A percentile compares a stretch with the other conserved stretches of the same genome.
These are phyloP conservation scores for Papilio demoleus DNA, from an alignment of 2,888 invertebrate genomes.

Conservation along the genomic window DNA sequence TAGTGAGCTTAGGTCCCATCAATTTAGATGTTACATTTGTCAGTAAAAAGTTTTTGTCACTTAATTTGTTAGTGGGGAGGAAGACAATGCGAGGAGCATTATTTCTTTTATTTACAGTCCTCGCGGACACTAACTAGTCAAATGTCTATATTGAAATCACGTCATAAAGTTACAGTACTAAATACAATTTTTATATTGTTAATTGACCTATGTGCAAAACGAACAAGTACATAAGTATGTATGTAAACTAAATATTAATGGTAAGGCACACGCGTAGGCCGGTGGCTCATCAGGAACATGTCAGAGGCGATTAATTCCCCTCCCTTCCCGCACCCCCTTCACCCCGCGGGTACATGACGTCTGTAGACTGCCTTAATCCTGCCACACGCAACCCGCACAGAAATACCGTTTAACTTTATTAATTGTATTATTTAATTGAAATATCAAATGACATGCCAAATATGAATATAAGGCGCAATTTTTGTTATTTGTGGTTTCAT, in stretches of 20 bases:
- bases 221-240: slow-evolving; percentile 11
- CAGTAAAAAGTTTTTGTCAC: background rate
- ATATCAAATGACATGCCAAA: background rate
- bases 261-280: slow-evolving; percentile 44
- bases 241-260: slow-evolving; percentile 32
- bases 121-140: too few species aligned
- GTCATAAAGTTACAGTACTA: too few species aligned
- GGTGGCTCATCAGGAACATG: slow-evolving; percentile 64
- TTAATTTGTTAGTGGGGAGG: too few species aligned
- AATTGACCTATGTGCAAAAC: background rate
- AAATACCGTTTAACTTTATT: slow-evolving; percentile 55
- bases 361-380: slow-evolving; percentile 63
- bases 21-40: background rate
- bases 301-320: slow-evolving; percentile 68
- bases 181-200: background rate
- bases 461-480: too few species aligned
- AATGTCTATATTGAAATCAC: too few species aligned
- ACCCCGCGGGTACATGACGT: slow-evolving; percentile 48
- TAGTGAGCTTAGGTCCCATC: background rate
- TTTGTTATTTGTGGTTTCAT: too few species aligned
- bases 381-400: slow-evolving; percentile 74
- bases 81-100: too few species aligned
- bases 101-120: too few species aligned
- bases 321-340: slow-evolving; percentile 43
- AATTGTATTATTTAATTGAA: slow-evolving; percentile 53